A percentile compares a stretch with the other conserved stretches of the same genome.
These are phyloP conservation scores for Centropristis striata DNA, from an alignment of 2,113 vertebrate species.

Conservation along the genomic window DNA sequence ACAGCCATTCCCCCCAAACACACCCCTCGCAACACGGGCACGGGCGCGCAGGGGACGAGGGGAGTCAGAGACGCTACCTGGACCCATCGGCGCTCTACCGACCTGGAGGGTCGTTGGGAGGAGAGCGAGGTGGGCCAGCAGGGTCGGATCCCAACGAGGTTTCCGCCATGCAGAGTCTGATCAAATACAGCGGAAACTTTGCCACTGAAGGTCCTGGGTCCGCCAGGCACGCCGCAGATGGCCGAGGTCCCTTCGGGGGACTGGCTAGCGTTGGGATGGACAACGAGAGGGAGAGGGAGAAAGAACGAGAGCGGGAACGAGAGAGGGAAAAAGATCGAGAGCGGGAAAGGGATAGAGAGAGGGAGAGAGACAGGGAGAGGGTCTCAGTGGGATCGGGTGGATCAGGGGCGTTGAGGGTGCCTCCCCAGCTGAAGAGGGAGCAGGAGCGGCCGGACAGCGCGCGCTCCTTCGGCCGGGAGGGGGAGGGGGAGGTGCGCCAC, in stretches of 20 bases:
- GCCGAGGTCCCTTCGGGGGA: conserved; percentile 93
- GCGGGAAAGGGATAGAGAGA: conserved; percentile 29
- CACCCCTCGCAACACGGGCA: conserved; percentile 87
- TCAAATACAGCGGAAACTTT: conserved; percentile 97
- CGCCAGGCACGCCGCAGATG: conserved; percentile 85
- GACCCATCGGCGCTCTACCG: conserved; percentile 85
- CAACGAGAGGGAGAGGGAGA: conserved; percentile 31
- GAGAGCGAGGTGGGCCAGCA: conserved; percentile 62
- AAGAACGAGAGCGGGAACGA: conserved; percentile 33
- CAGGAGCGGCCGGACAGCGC: conserved; percentile 93
- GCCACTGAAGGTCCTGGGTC: conserved; percentile 85
- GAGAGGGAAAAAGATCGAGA: conserved; percentile 35
- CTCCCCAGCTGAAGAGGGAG: conserved; percentile 91
- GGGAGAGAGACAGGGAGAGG: conserved; percentile 60
- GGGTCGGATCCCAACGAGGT: conserved; percentile 83
- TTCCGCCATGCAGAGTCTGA: conserved; percentile 98
- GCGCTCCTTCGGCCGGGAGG: conserved; percentile 93
- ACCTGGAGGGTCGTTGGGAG: conserved; percentile 62
- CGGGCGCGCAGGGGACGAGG: conserved; percentile 88
- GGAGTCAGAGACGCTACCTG: conserved; percentile 90
- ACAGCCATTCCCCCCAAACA: conserved; percentile 72
- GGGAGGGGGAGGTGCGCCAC: conserved; percentile 94
- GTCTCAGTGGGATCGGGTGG: background rate
- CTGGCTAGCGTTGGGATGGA: conserved; percentile 91
- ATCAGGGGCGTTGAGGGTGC: conserved; percentile 56